Evolutionary conservation across 2,797 vertebrate genomes (phyloP).

Genomic region (Dermochelys coriacea): DNA sequence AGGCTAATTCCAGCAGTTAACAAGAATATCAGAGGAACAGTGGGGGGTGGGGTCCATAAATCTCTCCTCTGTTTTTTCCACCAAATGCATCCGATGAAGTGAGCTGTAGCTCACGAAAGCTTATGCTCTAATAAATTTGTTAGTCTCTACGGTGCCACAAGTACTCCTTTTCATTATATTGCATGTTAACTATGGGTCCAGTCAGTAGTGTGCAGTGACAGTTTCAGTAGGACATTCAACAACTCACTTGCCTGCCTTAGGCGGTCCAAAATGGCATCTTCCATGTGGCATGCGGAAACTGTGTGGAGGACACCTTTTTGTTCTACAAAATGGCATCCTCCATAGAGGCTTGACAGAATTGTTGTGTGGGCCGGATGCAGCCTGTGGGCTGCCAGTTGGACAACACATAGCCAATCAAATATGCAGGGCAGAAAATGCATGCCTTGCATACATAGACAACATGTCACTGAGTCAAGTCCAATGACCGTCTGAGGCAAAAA

Average conservation of each 20-base stretch:
- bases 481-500: neutral
- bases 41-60: too few relatives aligned
- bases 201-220: neutral
- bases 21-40: too few relatives aligned
- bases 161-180: too few relatives aligned
- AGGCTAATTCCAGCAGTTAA: too few relatives aligned
- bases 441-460: neutral
- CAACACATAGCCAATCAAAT: neutral
- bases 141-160: too few relatives aligned
- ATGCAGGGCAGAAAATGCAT: neutral
- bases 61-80: too few relatives aligned
- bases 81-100: too few relatives aligned
- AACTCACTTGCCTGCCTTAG: neutral
- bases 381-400: neutral
- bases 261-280: neutral
- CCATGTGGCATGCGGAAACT: too few relatives aligned
- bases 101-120: too few relatives aligned
- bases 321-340: neutral
- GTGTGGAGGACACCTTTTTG: neutral
- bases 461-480: neutral
- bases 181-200: neutral
- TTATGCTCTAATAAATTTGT: too few relatives aligned
- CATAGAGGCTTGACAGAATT: neutral
- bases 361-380: neutral
- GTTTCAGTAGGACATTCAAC: neutral